A percentile compares a stretch with the other conserved stretches of the same genome.
phyloP scores from a whole-genome alignment of 37 sponge, comb jelly and placozoan genomes.

The Eunapius fragilis region DNA sequence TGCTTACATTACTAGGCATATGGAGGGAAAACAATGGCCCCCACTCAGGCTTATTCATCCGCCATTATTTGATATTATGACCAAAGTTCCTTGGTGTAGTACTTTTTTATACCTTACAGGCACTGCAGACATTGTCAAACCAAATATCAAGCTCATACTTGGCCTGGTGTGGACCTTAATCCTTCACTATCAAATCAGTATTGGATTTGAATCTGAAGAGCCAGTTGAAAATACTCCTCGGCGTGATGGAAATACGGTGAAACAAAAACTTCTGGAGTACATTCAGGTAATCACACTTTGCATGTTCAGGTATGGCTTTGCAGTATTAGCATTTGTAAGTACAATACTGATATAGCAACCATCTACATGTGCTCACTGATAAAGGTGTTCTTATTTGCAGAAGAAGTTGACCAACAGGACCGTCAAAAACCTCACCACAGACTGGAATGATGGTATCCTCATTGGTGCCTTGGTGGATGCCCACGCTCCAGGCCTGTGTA shows the following conservation, averaged over 20 bases:
- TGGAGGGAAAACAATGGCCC: no score
- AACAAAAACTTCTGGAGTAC: constrained; percentile 77
- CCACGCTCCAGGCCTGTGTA: constrained; percentile 93
- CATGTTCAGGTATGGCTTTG: no score
- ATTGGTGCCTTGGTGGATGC: constrained; percentile 88
- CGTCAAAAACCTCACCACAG: constrained; percentile 82
- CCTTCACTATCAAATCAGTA: constrained; percentile 86
- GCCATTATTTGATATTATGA: neutral
- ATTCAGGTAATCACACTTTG: constrained; percentile 76
- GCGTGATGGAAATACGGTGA: constrained; percentile 37
- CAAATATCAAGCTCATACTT: constrained; percentile 86
- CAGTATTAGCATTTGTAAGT: no score
- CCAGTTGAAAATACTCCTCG: neutral
- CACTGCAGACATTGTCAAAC: constrained; percentile 66
- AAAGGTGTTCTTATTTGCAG: no score
- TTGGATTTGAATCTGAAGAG: constrained; percentile 41
- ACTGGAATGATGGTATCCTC: constrained; percentile 95
- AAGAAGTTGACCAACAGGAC: constrained; percentile 46
- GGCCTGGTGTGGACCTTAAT: constrained; percentile 93
- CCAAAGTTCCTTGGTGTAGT: neutral
- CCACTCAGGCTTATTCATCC: no score
- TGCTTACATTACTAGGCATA: no score
- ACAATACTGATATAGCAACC: neutral
- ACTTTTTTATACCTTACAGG: constrained; percentile 3
- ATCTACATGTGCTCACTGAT: neutral